A percentile compares a stretch with the other conserved stretches of the same genome.
These are phyloP conservation scores for Cephalopachus bancanus DNA, from an alignment of 2,797 vertebrate species.

Conservation along the genomic window DNA sequence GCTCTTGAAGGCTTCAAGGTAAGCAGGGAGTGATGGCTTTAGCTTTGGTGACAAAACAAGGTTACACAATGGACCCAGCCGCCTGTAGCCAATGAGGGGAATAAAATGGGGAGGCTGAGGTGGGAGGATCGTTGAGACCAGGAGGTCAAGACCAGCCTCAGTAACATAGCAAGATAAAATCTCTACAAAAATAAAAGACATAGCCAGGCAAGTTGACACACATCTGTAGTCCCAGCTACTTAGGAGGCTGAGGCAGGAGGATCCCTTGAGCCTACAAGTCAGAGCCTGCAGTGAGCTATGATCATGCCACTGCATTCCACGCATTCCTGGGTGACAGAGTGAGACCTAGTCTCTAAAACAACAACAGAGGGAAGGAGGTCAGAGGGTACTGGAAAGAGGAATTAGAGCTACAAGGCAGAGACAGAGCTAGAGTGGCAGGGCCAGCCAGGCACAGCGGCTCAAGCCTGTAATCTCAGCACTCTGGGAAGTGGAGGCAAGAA, in stretches of 20 bases:
- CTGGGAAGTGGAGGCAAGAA: no score
- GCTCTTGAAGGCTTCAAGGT: background rate
- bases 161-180: background rate
- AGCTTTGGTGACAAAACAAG: background rate
- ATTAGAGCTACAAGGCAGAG: background rate
- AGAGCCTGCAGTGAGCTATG: background rate
- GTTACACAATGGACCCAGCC: background rate
- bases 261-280: background rate
- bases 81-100: background rate
- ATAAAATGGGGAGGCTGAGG: background rate
- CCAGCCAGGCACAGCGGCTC: no score
- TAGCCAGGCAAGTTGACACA: background rate
- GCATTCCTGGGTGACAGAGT: background rate
- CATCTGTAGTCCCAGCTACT: background rate
- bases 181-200: background rate
- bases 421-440: background rate
- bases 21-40: background rate
- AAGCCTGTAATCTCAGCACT: no score
- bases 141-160: background rate
- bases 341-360: background rate
- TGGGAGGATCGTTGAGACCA: background rate
- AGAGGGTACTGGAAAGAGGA: background rate
- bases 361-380: background rate
- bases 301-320: background rate
- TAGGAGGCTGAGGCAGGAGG: background rate